These are phyloP conservation scores for Glossophaga mutica DNA, from an alignment of 2,797 vertebrate genomes.

Conservation along the genomic window DNA sequence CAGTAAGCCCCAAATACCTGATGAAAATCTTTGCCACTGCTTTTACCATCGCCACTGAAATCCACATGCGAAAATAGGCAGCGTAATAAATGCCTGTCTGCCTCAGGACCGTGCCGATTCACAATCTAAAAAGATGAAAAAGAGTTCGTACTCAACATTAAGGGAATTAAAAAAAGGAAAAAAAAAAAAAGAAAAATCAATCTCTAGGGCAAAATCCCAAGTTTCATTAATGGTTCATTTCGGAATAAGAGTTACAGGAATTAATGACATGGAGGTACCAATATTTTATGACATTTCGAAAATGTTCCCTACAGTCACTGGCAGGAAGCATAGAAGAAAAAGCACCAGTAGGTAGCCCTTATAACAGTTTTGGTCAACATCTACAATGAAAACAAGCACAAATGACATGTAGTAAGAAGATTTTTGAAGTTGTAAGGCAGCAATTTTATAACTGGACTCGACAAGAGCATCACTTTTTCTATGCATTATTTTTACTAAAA, in stretches of 20 bases:
- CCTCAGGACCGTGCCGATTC: conserved; percentile 99
- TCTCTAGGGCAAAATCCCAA: neutral
- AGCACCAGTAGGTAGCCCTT: neutral
- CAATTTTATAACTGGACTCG: neutral
- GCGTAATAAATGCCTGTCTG: conserved; percentile 99
- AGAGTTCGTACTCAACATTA: neutral
- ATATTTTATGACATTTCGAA: neutral
- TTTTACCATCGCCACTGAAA: conserved; percentile 99
- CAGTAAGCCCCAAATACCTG: conserved; percentile 87
- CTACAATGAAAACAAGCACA: neutral
- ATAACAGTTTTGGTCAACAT: neutral
- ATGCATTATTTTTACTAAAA: neutral
- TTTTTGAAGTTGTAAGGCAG: neutral
- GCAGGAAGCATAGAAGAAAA: neutral
- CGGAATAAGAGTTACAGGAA: neutral
- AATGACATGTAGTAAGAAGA: neutral
- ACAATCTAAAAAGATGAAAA: conserved; percentile 91
- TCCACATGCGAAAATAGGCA: conserved; percentile 99
- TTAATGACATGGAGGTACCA: neutral
- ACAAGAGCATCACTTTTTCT: neutral
- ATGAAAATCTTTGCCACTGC: conserved; percentile 99
- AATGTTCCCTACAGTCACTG: neutral
- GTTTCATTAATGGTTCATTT: neutral
- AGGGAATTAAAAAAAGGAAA: neutral
- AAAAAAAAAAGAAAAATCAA: neutral